Evolutionary conservation across 2,888 invertebrate species (phyloP), one percentile per base, ranked within the genome.

Genomic region (Rhagophthalmus giganteus): DNA sequence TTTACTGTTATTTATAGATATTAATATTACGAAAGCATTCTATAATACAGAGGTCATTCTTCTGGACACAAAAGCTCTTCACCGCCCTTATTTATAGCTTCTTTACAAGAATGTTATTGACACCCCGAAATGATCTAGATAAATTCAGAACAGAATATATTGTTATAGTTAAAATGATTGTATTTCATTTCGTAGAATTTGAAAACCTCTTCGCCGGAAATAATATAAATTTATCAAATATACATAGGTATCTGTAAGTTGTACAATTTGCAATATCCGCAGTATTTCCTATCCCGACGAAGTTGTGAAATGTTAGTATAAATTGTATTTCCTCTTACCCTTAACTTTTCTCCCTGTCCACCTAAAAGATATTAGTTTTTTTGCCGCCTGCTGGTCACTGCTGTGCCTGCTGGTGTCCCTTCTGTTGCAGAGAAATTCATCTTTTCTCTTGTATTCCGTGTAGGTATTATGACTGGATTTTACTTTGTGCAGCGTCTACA

Each of bases 351-450:
- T 50, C 56, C 66, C 60, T 68, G 69, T 68, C 69, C 71, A 68
- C 64, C 60, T 63, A 52, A 59, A 56, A 63, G 69, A 71, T 71
- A 71, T 72, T 71, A 68, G 68, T 66, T 72, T 72, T 71, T 71
- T 63, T 62, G 42, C 49, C 61, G 57, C 58, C 59, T 59, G 58
- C 62, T 62, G 66, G 63, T 61, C 64, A 60, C 63, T 60, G 54
- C 50, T 47, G 65, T 59, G 62, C 62, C 61, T 62, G 63, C 61
- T 65, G 69, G 67, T 70, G 71, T 69, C 70, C 72, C 71, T 71
- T 69, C 70, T 63, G 63, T 66, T 63, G 66, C 68, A 69, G 62
- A 60, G 63, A 57, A 63, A 71, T 70, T 70, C 69, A 68, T 72
- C 71, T 70, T 69, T 69, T 69, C 67, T 60, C 66, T 67, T 63